A percentile compares a stretch with the other conserved stretches of the same genome.
Conservation (phyloP, 2,888 invertebrate genomes). For the Drosophila anomelani region DNA sequence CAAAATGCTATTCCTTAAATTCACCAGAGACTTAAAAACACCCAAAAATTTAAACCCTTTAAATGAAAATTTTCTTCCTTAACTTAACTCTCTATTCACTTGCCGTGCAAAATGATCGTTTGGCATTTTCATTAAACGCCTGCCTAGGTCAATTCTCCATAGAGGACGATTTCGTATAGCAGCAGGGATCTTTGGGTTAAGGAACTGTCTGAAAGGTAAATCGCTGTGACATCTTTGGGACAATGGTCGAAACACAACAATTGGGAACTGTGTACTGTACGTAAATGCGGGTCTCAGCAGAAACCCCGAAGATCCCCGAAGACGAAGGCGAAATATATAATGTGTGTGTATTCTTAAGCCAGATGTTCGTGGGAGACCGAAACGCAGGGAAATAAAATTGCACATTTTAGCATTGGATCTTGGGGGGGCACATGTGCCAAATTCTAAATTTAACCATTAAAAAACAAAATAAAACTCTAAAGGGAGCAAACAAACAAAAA, state of each 20-base stretch:
- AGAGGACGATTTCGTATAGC: slow-evolving; percentile 36
- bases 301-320: slow-evolving; percentile 9
- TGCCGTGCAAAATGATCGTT: slow-evolving; percentile 49
- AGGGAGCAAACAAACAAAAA: slow-evolving; percentile 23
- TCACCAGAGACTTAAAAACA: too few species aligned
- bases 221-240: slow-evolving; percentile 52
- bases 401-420: slow-evolving; percentile 17
- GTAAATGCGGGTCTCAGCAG: slow-evolving; percentile 36
- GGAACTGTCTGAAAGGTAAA: slow-evolving; percentile 49
- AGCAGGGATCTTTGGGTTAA: slow-evolving; percentile 43
- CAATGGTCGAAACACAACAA: slow-evolving; percentile 52
- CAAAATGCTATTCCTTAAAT: too few species aligned
- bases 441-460: slow-evolving; percentile 65
- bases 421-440: slow-evolving; percentile 46
- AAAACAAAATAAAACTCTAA: slow-evolving; percentile 43
- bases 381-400: slow-evolving; percentile 17
- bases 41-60: background rate
- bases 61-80: background rate
- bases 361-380: slow-evolving; percentile 46
- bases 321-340: slow-evolving; percentile 7
- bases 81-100: slow-evolving; percentile 9
- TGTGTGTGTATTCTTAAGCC: slow-evolving; percentile 12
- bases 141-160: slow-evolving; percentile 55
- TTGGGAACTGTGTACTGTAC: slow-evolving; percentile 54
- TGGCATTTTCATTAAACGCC: slow-evolving; percentile 74